Conservation (phyloP, 2,888 invertebrate species). For the Spilosoma lubricipeda region DNA sequence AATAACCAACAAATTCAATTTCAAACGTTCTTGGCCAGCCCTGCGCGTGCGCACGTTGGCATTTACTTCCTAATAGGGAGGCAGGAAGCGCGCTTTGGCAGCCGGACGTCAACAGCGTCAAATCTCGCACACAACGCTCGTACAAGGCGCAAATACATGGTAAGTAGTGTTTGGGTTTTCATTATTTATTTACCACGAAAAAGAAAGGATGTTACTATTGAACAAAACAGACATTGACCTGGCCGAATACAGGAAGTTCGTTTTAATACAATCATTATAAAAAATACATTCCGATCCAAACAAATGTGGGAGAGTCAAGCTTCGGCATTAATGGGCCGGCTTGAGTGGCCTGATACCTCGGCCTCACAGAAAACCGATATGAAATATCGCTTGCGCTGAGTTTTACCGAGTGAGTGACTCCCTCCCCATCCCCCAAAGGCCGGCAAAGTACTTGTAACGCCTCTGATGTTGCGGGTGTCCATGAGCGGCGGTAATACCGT, state of each 20-base stretch:
- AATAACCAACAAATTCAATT: not conserved
- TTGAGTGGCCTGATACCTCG: no score
- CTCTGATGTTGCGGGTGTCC: no score
- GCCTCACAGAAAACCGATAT: no score
- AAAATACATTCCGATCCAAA: no score
- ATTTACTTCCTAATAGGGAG: conserved; percentile 79
- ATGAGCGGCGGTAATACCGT: no score
- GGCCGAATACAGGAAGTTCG: not conserved
- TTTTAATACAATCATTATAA: no score
- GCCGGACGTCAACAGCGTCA: conserved; percentile 44
- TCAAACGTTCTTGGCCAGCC: conserved; percentile 40
- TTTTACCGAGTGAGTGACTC: no score
- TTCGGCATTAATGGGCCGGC: no score
- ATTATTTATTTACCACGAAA: conserved; percentile 3
- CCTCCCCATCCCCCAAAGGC: no score
- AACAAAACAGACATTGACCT: not conserved
- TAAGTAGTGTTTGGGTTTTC: conserved; percentile 3
- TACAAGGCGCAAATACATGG: conserved; percentile 7
- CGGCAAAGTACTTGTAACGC: no score
- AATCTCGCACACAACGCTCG: conserved; percentile 25
- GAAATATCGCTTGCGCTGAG: no score
- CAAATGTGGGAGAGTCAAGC: no score
- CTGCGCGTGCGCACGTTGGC: conserved; percentile 48
- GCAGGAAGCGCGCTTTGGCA: conserved; percentile 69
- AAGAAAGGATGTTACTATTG: not conserved